Percentiles rank a stretch among this genome's conserved stretches.
These are phyloP conservation scores for human (Homo sapiens) DNA, from an alignment of 2,113 vertebrate genomes.

Conservation along the genomic window DNA sequence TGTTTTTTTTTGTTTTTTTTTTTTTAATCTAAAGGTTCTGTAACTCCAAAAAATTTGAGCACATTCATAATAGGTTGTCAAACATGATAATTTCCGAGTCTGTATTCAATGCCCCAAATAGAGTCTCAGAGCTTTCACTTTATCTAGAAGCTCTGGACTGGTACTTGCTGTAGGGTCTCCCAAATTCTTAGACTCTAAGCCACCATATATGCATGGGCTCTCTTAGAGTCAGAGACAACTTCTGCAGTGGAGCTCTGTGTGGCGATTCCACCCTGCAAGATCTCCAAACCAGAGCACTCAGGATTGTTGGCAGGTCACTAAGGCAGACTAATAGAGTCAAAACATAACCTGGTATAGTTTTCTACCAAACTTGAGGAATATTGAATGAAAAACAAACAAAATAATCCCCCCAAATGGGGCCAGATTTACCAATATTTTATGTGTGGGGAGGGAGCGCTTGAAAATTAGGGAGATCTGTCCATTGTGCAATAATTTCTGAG, in stretches of 20 bases:
- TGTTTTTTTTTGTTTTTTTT: not conserved
- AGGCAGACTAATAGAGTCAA: not conserved
- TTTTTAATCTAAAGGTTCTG: not conserved
- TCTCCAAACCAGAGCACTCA: not conserved
- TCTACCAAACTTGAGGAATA: not conserved
- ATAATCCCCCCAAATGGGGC: not conserved
- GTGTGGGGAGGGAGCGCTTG: not conserved
- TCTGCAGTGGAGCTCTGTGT: not conserved
- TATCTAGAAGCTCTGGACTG: not conserved
- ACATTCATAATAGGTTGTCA: not conserved
- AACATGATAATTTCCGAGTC: not conserved
- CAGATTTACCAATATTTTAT: not conserved
- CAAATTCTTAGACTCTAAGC: not conserved
- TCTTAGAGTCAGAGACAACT: not conserved
- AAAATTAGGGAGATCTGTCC: conserved; percentile 25
- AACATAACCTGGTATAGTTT: not conserved
- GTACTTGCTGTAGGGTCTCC: not conserved
- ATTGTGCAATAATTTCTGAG: not conserved
- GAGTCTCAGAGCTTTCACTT: not conserved
- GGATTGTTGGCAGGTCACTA: not conserved
- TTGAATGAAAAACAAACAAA: conserved; percentile 46
- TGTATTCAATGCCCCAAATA: not conserved
- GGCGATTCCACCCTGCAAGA: not conserved
- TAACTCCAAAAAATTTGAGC: conserved; percentile 21
- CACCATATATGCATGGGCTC: not conserved